These are phyloP conservation scores for Tor tambroides DNA, from an alignment of 2,113 vertebrate species.

Conservation along the genomic window DNA sequence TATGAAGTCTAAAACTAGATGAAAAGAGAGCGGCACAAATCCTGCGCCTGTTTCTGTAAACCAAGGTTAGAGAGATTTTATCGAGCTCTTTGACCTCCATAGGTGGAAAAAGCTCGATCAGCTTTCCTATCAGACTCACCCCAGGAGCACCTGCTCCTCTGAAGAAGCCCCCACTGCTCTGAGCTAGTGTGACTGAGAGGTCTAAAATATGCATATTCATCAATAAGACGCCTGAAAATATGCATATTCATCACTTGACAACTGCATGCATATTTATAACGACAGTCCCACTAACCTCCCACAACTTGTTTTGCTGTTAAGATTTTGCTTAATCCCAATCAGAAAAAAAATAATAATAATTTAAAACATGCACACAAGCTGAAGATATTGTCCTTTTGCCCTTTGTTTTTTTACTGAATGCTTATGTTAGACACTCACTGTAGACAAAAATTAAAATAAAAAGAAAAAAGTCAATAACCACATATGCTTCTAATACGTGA, in stretches of 20 bases:
- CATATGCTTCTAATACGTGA: neutral
- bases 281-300: conserved; percentile 9
- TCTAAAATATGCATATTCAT: conserved; percentile 32
- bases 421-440: neutral
- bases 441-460: neutral
- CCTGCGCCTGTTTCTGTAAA: neutral
- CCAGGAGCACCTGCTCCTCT: conserved; percentile 14
- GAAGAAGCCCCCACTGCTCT: conserved; percentile 13
- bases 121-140: conserved; percentile 30
- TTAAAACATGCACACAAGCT: too few species aligned
- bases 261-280: conserved; percentile 26
- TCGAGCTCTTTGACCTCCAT: conserved; percentile 5
- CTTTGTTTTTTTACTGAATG: neutral
- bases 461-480: neutral
- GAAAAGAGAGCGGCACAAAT: neutral
- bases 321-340: neutral
- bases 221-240: neutral
- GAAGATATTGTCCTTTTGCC: neutral
- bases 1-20: neutral
- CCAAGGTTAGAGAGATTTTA: conserved; percentile 22
- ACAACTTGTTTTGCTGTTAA: neutral
- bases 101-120: conserved; percentile 13
- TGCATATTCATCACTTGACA: conserved; percentile 35
- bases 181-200: neutral
- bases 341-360: too few species aligned